phyloP scores from a whole-genome alignment of 2,113 vertebrate genomes.

The Baryphthengus martii region DNA sequence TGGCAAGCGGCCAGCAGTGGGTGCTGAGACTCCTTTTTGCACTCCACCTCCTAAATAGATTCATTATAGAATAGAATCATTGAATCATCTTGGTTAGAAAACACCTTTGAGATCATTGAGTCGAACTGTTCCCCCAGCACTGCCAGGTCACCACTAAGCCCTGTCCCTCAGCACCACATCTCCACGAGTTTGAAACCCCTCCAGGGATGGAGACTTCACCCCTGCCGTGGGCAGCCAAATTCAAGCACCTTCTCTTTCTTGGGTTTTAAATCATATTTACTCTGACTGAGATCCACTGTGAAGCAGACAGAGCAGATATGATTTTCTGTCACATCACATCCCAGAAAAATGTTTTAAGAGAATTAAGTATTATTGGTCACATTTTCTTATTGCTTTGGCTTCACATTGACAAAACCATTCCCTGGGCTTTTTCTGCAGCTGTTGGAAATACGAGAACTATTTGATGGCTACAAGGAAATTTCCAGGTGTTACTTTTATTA shows the following conservation, averaged over 20 bases:
- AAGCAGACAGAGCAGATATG: not conserved
- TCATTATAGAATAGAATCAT: too few species aligned
- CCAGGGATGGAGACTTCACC: too few species aligned
- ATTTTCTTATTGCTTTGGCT: not conserved
- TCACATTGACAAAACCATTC: not conserved
- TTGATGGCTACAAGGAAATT: not conserved
- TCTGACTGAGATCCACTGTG: not conserved
- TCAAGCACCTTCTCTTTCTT: not conserved
- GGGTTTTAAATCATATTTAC: not conserved
- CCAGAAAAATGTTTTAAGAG: rapidly evolving
- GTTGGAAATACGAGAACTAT: not conserved
- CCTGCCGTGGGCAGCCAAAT: too few species aligned
- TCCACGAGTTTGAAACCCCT: too few species aligned
- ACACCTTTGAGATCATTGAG: too few species aligned
- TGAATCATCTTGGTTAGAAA: too few species aligned
- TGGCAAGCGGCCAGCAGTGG: rapidly evolving
- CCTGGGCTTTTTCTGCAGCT: not conserved
- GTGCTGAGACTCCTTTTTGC: not conserved
- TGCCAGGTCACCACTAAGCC: too few species aligned
- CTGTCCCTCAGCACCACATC: too few species aligned
- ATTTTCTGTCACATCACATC: not conserved
- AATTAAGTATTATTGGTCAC: not conserved
- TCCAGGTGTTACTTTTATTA: not conserved
- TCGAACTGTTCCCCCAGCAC: too few species aligned
- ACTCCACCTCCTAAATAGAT: not conserved